phyloP scores from a whole-genome alignment of 2,888 invertebrate species.

The Venustoraphidia nigricollis region DNA sequence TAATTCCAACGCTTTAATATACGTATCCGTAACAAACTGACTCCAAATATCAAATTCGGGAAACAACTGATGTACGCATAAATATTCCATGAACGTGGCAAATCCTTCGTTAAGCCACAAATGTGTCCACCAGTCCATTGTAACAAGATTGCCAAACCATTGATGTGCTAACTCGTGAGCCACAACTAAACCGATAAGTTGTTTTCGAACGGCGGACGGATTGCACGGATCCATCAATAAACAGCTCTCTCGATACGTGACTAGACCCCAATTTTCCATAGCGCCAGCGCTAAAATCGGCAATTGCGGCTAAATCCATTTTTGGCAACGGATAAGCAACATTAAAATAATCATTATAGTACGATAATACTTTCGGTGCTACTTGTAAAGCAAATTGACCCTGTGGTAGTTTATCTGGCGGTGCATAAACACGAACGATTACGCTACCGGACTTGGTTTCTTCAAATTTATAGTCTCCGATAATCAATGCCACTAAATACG shows the following conservation, averaged over 20 bases:
- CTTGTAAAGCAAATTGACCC: conserved; percentile 81
- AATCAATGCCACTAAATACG: conserved; percentile 85
- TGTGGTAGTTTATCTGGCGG: conserved; percentile 85
- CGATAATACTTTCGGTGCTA: conserved; percentile 80
- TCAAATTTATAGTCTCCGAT: conserved; percentile 92
- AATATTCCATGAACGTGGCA: conserved; percentile 89
- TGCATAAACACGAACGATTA: conserved; percentile 67
- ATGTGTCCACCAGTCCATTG: conserved; percentile 98
- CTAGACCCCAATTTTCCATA: conserved; percentile 97
- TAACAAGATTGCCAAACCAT: conserved; percentile 97
- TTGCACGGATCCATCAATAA: conserved; percentile 81
- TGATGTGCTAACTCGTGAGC: conserved; percentile 93
- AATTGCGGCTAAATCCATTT: conserved; percentile 92
- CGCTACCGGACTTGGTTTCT: conserved; percentile 65
- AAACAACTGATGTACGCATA: conserved; percentile 83
- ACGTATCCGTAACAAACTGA: conserved; percentile 83
- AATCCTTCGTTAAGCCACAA: conserved; percentile 94
- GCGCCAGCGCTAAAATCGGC: conserved; percentile 91
- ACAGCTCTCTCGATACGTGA: conserved; percentile 86
- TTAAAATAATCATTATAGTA: conserved; percentile 92
- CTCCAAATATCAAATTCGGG: conserved; percentile 96
- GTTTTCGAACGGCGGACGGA: conserved; percentile 70
- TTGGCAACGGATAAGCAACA: conserved; percentile 88
- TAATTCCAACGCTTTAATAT: conserved; percentile 69
- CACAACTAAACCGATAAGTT: conserved; percentile 76